Conservation (phyloP, 2,888 invertebrate genomes). For the Drosophila kokeensis region DNA sequence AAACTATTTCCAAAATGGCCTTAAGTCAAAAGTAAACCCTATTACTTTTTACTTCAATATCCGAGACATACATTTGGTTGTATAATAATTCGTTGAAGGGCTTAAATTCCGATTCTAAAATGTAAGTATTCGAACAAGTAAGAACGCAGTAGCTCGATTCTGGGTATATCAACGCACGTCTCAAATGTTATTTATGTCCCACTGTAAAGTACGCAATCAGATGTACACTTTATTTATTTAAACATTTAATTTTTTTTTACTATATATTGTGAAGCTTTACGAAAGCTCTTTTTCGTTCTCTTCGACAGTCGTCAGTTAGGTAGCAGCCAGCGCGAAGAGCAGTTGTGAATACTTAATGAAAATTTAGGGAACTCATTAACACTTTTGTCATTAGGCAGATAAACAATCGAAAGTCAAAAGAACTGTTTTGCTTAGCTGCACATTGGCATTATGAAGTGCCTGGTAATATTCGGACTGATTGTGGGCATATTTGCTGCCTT, state of each 20-base stretch:
- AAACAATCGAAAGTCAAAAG: constrained; percentile 22
- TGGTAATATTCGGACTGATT: constrained; percentile 67
- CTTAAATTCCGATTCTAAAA: neutral
- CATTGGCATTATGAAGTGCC: constrained; percentile 64
- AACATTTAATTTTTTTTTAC: neutral
- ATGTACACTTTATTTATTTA: constrained; percentile 13
- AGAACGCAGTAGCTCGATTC: neutral
- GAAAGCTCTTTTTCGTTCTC: neutral
- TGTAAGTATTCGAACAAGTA: neutral
- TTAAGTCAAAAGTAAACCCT: neutral
- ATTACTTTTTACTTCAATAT: neutral
- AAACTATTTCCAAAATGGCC: neutral
- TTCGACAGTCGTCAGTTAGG: constrained; percentile 46
- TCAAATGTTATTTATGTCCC: constrained; percentile 8
- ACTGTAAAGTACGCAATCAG: constrained; percentile 37
- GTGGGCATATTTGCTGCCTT: constrained; percentile 65
- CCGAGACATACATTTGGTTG: neutral
- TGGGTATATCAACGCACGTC: neutral
- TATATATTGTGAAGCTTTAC: neutral
- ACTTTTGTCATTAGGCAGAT: constrained; percentile 31
- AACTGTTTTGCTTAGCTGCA: constrained; percentile 6
- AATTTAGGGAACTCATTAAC: constrained; percentile 30
- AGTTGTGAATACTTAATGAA: constrained; percentile 35
- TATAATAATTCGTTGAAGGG: neutral
- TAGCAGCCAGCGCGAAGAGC: constrained; percentile 8